Base-by-base conservation (phyloP, 2,888 invertebrate species). In the Caenorhabditis doughertyi region DNA sequence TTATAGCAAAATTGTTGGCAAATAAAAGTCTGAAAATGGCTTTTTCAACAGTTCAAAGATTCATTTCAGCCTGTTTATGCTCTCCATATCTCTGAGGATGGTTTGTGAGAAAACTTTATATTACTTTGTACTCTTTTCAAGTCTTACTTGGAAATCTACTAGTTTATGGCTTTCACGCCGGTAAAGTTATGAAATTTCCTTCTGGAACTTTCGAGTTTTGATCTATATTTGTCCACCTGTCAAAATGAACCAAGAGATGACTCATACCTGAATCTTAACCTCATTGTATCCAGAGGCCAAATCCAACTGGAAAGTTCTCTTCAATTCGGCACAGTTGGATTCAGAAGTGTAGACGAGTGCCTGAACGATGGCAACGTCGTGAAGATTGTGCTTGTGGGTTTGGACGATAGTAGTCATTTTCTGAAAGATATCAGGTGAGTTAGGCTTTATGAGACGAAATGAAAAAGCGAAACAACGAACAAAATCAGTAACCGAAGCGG, bases 281-380 rank as follows among this genome's bases (percentile, higher is more conserved):
- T 81, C 74, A 62, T 81, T 81, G 70, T 56, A 81, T 39, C 81
- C 81, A 11, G 29, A 25, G 4, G 56, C 16, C 51, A 81, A 49
- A 1, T 70, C 70, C 21, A 76, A 27, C 42, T 62, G 70, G 70
- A 74, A 74, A 18, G 74, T 81, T 70, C 81, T 55, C 42, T 55
- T 74, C 51, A 81, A 53, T 44, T 81, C 56, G 9, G 81, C 81
- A 16, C 72, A 73, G 47, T 80, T 80, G 29, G 80, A 80, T 42
- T 72, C 65, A 27, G 72, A 65, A 18, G 53, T 65, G 60, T 80
- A 80, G 62, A 80, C 67, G 42, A 80, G 67, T 0, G 73, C 80
- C 35, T 80, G 80, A 13, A 49, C 44, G 60, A 80, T 80, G 27
- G 56, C 51, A 21, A 70, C 77, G n/a, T 79, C 77, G 11, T 62